These are phyloP conservation scores for Scomber japonicus DNA, from an alignment of 2,113 vertebrate genomes.

Conservation along the genomic window DNA sequence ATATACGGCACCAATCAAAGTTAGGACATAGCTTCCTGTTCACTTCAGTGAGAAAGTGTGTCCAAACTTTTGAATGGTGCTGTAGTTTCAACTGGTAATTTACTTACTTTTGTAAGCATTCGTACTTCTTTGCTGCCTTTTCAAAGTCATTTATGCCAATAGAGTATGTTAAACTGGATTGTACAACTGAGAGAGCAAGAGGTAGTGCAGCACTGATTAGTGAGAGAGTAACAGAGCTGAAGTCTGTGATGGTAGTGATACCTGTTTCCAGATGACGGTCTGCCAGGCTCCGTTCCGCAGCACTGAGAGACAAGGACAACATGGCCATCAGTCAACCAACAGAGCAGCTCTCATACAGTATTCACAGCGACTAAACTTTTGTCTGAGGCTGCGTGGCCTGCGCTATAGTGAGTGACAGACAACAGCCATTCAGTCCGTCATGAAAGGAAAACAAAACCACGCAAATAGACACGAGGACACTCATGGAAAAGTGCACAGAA, in stretches of 20 bases:
- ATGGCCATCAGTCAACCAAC: constrained; percentile 75
- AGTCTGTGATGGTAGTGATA: constrained; percentile 70
- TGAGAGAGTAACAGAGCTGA: constrained; percentile 10
- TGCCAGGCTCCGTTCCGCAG: constrained; percentile 95
- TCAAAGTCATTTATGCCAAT: not conserved
- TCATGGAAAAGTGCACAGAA: constrained; percentile 57
- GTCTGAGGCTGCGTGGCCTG: constrained; percentile 43
- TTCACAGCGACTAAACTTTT: constrained; percentile 75
- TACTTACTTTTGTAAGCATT: not conserved
- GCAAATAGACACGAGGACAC: constrained; percentile 58
- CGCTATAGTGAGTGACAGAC: constrained; percentile 64
- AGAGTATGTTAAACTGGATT: not conserved
- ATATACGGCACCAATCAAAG: too few relatives aligned
- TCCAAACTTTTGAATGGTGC: too few relatives aligned
- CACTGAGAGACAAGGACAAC: constrained; percentile 89
- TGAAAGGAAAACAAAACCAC: constrained; percentile 74
- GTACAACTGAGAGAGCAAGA: constrained; percentile 3
- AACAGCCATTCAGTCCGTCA: constrained; percentile 64
- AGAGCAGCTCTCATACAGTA: constrained; percentile 75
- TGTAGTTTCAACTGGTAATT: not conserved
- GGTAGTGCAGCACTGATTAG: constrained; percentile 8
- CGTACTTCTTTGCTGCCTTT: not conserved
- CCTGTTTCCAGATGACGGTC: constrained; percentile 98
- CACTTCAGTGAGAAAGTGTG: too few relatives aligned
- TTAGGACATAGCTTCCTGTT: too few relatives aligned